Evolutionary conservation across 1,140 invertebrate species (phyloP).

Genomic region (Chymomyza costata): DNA sequence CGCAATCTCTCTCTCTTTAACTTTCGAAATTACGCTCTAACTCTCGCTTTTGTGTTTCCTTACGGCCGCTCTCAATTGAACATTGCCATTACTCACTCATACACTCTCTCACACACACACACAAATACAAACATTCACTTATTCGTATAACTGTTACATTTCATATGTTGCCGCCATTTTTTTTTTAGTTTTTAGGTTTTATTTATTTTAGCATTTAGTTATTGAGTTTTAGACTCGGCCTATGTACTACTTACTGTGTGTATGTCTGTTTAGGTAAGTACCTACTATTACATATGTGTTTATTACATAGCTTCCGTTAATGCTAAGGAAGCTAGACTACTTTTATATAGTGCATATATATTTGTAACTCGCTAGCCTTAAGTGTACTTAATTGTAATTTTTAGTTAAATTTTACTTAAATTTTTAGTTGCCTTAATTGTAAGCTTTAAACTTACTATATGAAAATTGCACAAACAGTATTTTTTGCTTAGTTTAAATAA

Average conservation of each 20-base stretch:
- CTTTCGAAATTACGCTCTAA: too few relatives aligned
- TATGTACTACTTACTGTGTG: constrained; percentile 37
- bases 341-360: too few relatives aligned
- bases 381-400: constrained; percentile 21
- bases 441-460: constrained; percentile 54
- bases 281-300: constrained; percentile 38
- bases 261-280: constrained; percentile 35
- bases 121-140: constrained; percentile 14
- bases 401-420: constrained; percentile 55
- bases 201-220: constrained; percentile 57
- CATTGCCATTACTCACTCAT: constrained; percentile 45
- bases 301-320: constrained; percentile 40
- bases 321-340: constrained; percentile 25
- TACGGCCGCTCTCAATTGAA: too few relatives aligned
- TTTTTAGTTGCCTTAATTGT: constrained; percentile 59
- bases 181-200: constrained; percentile 53
- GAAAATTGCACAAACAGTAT: constrained; percentile 71
- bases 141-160: constrained; percentile 1
- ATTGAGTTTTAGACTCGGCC: constrained; percentile 4
- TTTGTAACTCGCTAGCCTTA: constrained; percentile 17
- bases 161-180: constrained; percentile 51
- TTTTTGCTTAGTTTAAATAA: constrained; percentile 64
- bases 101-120: constrained; percentile 7
- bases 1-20: too few relatives aligned
- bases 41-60: too few relatives aligned